Evolutionary conservation across 2,888 invertebrate species (phyloP), one percentile per base, ranked within the genome.

Genomic region (Sycophila texana): DNA sequence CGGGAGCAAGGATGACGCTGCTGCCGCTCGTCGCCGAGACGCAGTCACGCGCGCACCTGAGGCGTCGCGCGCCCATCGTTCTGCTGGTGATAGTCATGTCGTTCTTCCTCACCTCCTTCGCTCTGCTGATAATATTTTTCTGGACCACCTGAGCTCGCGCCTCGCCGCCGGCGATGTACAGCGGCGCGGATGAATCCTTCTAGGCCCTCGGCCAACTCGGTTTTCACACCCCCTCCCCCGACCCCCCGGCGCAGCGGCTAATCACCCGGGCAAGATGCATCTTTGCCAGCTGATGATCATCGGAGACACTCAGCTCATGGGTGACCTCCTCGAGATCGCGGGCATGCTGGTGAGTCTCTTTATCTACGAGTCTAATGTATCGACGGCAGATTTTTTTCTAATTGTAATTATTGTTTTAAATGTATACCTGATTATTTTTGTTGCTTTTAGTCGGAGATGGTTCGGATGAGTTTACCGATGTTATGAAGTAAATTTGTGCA

Each of bases 321-420:
- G 86, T 60, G 88, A 89, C 77, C 85, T 90, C 58, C 84, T 89
- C 72, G 86, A 89, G 81, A 85, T 89, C 71, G 87, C 86, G 51
- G 84, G 84, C 75, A 84, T 88, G 72, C 74, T 89, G 88, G 89
- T 90, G 84, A 89, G 89, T 88, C 53, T 18, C 22, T 39, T 39
- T 2, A 22, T 14, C 18, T 26, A 2, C 13, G 13, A 22, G 30
- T 16, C 22, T 61, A 18, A 18, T n/a, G 10, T 39, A 1, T 39
- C 39, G 10, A 39, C 1, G 39, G 39, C 1, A n/a, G n/a, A 10
- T 7, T 39, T 39, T 4, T 7, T 39, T 7, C 4, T 39, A 0
- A 39, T 39, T 39, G 0, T 39, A 1, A 10, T 10, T 10, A 10
- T 39, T 39, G 5, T 39, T 39, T 39, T 5, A 0, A 39, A 39